A percentile compares a stretch with the other conserved stretches of the same genome.
Conservation (phyloP, 2,113 vertebrate genomes). For the Amphilophus citrinellus region DNA sequence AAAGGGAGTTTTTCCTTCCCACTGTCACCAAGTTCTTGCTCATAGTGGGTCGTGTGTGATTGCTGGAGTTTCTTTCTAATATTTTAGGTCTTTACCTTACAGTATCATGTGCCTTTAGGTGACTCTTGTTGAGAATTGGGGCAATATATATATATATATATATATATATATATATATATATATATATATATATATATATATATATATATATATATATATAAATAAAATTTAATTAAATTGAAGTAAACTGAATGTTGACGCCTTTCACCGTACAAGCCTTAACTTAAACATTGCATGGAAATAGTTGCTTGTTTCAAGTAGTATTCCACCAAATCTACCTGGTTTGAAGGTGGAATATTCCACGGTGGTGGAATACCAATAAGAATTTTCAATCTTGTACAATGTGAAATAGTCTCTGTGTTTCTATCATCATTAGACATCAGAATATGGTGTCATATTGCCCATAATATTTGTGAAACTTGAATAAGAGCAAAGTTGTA, state of each 20-base stretch:
- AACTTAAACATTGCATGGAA: not conserved
- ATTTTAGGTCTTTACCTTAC: not conserved
- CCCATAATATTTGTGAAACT: not conserved
- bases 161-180: too few species aligned
- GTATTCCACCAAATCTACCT: not conserved
- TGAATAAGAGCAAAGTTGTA: not conserved
- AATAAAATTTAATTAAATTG: not conserved
- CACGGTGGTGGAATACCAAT: not conserved
- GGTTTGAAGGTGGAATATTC: not conserved
- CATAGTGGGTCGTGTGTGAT: not conserved
- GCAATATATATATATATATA: too few species aligned
- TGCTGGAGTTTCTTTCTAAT: not conserved
- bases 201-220: too few species aligned
- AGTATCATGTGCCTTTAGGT: too few species aligned
- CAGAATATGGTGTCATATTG: not conserved
- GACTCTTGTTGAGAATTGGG: too few species aligned
- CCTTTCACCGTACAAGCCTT: not conserved
- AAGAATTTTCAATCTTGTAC: accelerated
- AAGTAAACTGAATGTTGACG: not conserved
- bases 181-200: too few species aligned
- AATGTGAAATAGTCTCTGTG: not conserved
- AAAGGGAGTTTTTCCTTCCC: too few species aligned
- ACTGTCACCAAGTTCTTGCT: too few species aligned
- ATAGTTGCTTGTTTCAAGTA: not conserved
- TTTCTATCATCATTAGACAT: not conserved